These are phyloP conservation scores for Hypotaenidia philippensis DNA, from an alignment of 2,797 vertebrate genomes.

Conservation along the genomic window DNA sequence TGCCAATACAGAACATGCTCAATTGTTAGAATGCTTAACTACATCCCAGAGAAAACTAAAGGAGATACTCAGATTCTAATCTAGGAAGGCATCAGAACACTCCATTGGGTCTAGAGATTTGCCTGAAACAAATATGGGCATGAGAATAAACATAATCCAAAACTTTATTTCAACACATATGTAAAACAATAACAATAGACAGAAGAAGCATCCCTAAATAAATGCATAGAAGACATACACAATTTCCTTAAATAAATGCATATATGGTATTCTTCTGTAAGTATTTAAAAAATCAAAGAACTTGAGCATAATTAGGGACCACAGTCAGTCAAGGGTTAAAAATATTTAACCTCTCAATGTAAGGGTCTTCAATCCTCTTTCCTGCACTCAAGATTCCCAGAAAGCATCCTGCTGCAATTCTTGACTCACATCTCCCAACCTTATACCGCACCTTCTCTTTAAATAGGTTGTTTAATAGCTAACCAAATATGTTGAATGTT, in stretches of 20 bases:
- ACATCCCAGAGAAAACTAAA: background rate
- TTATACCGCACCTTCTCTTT: background rate
- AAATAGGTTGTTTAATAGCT: background rate
- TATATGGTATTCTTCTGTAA: background rate
- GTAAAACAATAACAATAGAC: background rate
- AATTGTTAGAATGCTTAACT: background rate
- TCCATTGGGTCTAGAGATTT: background rate
- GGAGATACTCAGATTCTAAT: background rate
- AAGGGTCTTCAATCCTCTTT: background rate
- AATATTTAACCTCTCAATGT: background rate
- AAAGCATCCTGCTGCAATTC: background rate
- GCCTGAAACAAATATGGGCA: background rate
- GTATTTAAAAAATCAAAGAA: background rate
- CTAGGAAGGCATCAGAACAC: background rate
- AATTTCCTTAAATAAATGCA: background rate
- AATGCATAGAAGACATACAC: background rate
- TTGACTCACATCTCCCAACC: background rate
- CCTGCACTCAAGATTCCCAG: background rate
- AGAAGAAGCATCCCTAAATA: background rate
- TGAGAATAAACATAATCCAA: background rate
- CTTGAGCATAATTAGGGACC: background rate
- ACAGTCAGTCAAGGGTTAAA: background rate
- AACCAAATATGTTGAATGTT: background rate
- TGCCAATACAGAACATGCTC: background rate
- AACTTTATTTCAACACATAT: background rate